Conservation (phyloP, 2,797 vertebrate species). For the Coregonus suidteri region DNA sequence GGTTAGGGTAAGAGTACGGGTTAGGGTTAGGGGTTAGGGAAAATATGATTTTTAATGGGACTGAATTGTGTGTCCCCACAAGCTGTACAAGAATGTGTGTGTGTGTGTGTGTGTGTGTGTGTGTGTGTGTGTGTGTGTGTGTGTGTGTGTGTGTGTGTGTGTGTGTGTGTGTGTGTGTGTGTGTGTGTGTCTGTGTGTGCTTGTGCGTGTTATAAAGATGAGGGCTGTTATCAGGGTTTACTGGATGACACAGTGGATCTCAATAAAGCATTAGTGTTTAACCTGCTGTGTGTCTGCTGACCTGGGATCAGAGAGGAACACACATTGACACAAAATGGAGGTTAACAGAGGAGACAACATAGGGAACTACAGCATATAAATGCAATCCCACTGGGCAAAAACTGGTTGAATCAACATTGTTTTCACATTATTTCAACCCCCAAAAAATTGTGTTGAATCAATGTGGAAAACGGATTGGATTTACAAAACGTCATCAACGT, state of each 20-base stretch:
- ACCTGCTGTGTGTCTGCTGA: slow-evolving; percentile 12
- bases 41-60: no score
- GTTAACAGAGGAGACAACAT: not conserved
- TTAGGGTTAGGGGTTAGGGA: no score
- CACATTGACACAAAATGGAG: not conserved
- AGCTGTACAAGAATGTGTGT: no score
- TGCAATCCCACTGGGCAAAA: not conserved
- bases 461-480: no score
- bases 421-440: no score
- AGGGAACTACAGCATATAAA: not conserved
- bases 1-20: no score
- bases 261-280: slow-evolving; percentile 45
- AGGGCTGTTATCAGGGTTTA: slow-evolving; percentile 33
- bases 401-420: no score
- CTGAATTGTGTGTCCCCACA: no score
- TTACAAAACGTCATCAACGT: no score
- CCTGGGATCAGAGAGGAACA: not conserved
- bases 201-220: slow-evolving; percentile 9
- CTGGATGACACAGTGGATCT: slow-evolving; percentile 33
- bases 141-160: slow-evolving; percentile 18
- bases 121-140: slow-evolving; percentile 4
- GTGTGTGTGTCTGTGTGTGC: no score
- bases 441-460: no score
- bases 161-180: no score
- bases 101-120: not conserved